phyloP scores from a whole-genome alignment of 2,888 invertebrate genomes.

The Melinaea marsaeus region DNA sequence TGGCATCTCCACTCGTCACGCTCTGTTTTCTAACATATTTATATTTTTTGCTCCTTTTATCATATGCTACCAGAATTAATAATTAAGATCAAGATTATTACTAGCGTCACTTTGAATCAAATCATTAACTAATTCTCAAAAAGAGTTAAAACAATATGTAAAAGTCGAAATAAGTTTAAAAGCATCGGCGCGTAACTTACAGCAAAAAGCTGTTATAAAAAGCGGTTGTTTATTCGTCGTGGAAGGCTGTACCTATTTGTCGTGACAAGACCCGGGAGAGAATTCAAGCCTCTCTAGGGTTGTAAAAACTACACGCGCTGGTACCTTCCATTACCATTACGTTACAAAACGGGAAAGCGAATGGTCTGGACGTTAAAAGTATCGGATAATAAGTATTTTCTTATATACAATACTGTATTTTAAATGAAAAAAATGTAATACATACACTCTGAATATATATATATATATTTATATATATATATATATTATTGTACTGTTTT shows the following conservation, averaged over 20 bases:
- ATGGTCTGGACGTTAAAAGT: no score
- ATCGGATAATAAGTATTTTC: no score
- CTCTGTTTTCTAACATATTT: not conserved
- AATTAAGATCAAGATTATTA: no score
- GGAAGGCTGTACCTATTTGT: constrained; percentile 45
- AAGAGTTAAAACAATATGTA: constrained; percentile 19
- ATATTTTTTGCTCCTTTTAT: no score
- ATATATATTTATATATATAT: no score
- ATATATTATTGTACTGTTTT: no score
- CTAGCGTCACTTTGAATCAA: no score
- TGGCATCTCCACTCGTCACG: not conserved
- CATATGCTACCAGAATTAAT: no score
- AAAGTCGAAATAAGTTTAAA: constrained; percentile 26
- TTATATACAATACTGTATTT: no score
- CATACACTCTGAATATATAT: no score
- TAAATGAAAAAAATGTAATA: no score
- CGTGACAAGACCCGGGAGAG: constrained; percentile 52
- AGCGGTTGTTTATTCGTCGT: constrained; percentile 36
- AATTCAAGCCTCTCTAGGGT: constrained; percentile 58
- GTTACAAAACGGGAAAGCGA: not conserved
- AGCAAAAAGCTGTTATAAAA: constrained; percentile 38
- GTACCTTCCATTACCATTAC: constrained; percentile 23
- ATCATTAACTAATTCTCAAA: not conserved
- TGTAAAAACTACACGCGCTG: constrained; percentile 63
- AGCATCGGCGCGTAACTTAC: constrained; percentile 34